Evolutionary conservation across 1,140 invertebrate species (phyloP).

Genomic region (Anthonomus grandis): DNA sequence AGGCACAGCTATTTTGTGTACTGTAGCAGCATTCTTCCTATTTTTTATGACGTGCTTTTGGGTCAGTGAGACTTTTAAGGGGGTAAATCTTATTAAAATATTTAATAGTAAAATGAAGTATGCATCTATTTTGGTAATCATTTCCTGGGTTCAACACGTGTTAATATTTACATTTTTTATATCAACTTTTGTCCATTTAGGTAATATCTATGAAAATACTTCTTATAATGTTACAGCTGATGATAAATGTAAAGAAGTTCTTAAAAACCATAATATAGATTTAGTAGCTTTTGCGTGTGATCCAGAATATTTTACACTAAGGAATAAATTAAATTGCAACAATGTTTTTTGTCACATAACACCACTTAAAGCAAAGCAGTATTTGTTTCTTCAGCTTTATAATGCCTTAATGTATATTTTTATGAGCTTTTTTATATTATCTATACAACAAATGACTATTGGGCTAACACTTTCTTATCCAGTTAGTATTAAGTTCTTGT

Average conservation of each 20-base stretch:
- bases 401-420: neutral
- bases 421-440: neutral
- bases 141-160: neutral
- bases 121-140: neutral
- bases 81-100: neutral
- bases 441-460: neutral
- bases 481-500: neutral
- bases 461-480: neutral
- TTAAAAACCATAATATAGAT: neutral
- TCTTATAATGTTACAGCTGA: neutral
- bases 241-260: neutral
- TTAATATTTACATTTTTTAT: neutral
- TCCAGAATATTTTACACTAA: neutral
- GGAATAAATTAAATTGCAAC: neutral
- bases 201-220: neutral
- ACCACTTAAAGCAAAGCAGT: neutral
- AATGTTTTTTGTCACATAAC: neutral
- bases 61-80: neutral
- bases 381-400: neutral
- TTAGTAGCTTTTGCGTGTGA: neutral
- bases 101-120: neutral
- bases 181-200: neutral
- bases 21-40: neutral
- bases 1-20: neutral
- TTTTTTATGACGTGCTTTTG: neutral